These are phyloP conservation scores for Megaptera novaeangliae DNA, from an alignment of 2,113 vertebrate species.

Conservation along the genomic window DNA sequence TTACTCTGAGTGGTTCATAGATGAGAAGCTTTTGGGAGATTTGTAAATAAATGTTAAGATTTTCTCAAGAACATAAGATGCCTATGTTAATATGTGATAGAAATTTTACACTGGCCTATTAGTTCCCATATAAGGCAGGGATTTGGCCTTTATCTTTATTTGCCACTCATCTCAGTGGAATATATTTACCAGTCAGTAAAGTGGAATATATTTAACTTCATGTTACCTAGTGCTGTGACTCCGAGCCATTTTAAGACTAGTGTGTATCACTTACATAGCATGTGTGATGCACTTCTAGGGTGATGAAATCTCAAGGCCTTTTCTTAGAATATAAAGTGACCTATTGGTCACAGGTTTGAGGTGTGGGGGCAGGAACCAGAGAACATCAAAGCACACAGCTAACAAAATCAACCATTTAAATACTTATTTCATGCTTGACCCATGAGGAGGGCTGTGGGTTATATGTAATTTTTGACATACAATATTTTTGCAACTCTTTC, in stretches of 20 bases:
- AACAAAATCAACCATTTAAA: not conserved
- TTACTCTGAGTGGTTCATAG: not conserved
- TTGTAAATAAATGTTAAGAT: not conserved
- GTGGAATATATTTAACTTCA: not conserved
- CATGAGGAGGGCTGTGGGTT: not conserved
- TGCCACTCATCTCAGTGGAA: not conserved
- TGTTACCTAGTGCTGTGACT: not conserved
- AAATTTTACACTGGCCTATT: not conserved
- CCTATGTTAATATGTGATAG: not conserved
- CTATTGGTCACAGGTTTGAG: not conserved
- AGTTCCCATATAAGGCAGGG: not conserved
- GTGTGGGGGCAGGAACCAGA: not conserved
- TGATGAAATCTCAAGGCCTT: not conserved
- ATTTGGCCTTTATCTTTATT: not conserved
- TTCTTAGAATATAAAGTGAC: conserved; percentile 21
- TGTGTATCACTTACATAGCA: not conserved
- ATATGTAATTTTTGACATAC: not conserved
- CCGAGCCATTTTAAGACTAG: not conserved
- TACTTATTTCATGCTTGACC: not conserved
- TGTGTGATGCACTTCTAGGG: not conserved
- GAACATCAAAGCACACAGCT: not conserved
- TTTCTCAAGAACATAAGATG: conserved; percentile 12
- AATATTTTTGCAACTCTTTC: not conserved
- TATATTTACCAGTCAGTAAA: too few species aligned
- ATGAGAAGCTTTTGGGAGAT: not conserved